phyloP scores from a whole-genome alignment of 2,888 invertebrate species.

The Watsonalla cultraria region DNA sequence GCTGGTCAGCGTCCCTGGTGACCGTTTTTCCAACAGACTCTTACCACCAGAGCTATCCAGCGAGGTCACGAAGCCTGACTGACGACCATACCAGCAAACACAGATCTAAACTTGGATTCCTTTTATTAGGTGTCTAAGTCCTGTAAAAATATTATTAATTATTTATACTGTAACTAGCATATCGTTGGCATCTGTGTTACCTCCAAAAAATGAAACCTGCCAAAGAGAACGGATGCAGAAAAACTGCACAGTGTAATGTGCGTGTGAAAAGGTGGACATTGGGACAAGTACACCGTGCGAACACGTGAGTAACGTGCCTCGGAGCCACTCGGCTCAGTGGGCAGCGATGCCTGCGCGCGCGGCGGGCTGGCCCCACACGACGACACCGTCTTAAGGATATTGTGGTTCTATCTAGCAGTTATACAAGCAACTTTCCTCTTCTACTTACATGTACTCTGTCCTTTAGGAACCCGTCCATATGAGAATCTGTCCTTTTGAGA shows the following conservation, averaged over 20 bases:
- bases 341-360: conserved; percentile 47
- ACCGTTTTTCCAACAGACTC: too few species aligned
- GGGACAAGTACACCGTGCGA: conserved; percentile 34
- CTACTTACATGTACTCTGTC: too few species aligned
- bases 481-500: too few species aligned
- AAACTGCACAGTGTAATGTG: conserved; percentile 21
- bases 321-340: conserved; percentile 48
- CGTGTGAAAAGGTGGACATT: conserved; percentile 26
- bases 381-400: not conserved
- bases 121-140: too few species aligned
- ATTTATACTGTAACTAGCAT: too few species aligned
- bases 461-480: too few species aligned
- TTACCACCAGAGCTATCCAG: too few species aligned
- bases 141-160: too few species aligned
- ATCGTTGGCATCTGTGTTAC: not conserved
- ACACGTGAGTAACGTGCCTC: conserved; percentile 25
- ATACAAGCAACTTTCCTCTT: not conserved
- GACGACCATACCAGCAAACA: too few species aligned
- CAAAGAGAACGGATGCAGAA: conserved; percentile 28
- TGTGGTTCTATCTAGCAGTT: not conserved
- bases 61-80: too few species aligned
- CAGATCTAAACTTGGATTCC: too few species aligned
- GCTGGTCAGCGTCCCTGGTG: too few species aligned
- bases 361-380: conserved; percentile 56
- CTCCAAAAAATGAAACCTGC: conserved; percentile 3